phyloP scores from a whole-genome alignment of 1,140 invertebrate genomes.

The Caenorhabditis briggsae region DNA sequence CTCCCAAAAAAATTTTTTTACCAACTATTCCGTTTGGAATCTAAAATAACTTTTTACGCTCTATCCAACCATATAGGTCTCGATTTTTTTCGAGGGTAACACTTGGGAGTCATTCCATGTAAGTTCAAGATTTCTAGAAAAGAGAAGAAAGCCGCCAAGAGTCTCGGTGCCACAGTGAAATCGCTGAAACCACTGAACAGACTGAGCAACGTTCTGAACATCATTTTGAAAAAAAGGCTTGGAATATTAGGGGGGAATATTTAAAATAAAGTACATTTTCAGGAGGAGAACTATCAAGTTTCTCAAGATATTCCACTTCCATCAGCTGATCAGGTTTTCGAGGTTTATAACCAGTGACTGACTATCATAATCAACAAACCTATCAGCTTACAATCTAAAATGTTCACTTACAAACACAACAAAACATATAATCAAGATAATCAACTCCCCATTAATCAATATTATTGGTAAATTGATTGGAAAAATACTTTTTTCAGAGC shows the following conservation, averaged over 20 bases:
- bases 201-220: no score
- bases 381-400: background rate
- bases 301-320: slow-evolving; percentile 48
- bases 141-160: slow-evolving; percentile 21
- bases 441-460: background rate
- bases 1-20: no score
- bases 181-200: slow-evolving; percentile 37
- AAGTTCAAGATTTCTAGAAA: slow-evolving; percentile 13
- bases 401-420: background rate
- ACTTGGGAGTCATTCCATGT: no score
- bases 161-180: slow-evolving; percentile 44
- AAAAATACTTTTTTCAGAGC: background rate
- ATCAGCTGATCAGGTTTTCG: slow-evolving; percentile 41
- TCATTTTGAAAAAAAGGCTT: slow-evolving; percentile 7
- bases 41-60: no score
- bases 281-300: slow-evolving; percentile 55
- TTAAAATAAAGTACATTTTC: slow-evolving; percentile 1
- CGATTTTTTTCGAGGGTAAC: no score
- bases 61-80: no score
- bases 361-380: background rate
- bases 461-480: background rate
- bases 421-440: background rate
- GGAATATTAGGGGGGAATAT: background rate
- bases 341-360: slow-evolving; percentile 25
- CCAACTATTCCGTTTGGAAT: no score